These are phyloP conservation scores for Drosophila subpulchrella DNA, from an alignment of 1,140 invertebrate genomes.

Conservation along the genomic window DNA sequence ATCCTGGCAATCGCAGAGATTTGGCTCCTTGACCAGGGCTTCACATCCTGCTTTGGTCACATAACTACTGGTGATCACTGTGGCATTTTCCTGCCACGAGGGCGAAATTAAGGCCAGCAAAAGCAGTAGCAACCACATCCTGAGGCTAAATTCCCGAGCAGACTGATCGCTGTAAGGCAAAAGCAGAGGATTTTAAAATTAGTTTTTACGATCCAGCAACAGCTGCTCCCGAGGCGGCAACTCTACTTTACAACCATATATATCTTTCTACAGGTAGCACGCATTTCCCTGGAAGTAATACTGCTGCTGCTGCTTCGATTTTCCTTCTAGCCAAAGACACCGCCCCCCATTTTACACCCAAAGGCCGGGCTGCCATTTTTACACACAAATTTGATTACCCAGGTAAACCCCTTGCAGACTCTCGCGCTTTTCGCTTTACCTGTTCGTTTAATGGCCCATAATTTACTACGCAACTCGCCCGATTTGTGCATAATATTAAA, in stretches of 20 bases:
- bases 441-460: slow-evolving; percentile 55
- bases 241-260: neutral
- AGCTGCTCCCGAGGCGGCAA: slow-evolving; percentile 19
- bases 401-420: slow-evolving; percentile 30
- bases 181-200: slow-evolving; percentile 33
- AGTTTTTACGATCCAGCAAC: slow-evolving; percentile 35
- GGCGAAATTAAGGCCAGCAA: slow-evolving; percentile 28
- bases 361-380: slow-evolving; percentile 53
- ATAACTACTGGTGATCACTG: slow-evolving; percentile 15
- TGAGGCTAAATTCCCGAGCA: slow-evolving; percentile 8
- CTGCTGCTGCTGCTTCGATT: slow-evolving; percentile 9
- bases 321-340: slow-evolving; percentile 11
- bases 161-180: slow-evolving; percentile 52
- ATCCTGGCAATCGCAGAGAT: slow-evolving; percentile 64
- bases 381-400: slow-evolving; percentile 50
- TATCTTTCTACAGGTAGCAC: slow-evolving; percentile 43
- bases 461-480: slow-evolving; percentile 60
- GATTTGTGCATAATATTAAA: slow-evolving; percentile 67
- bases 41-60: slow-evolving; percentile 64
- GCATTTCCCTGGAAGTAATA: slow-evolving; percentile 44
- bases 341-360: slow-evolving; percentile 56
- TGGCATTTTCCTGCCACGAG: slow-evolving; percentile 48
- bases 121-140: slow-evolving; percentile 51
- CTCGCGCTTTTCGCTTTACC: slow-evolving; percentile 19
- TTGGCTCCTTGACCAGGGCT: slow-evolving; percentile 49